A percentile compares a stretch with the other conserved stretches of the same genome.
phyloP scores from a whole-genome alignment of 2,113 vertebrate genomes.

The Rhombomys opimus region DNA sequence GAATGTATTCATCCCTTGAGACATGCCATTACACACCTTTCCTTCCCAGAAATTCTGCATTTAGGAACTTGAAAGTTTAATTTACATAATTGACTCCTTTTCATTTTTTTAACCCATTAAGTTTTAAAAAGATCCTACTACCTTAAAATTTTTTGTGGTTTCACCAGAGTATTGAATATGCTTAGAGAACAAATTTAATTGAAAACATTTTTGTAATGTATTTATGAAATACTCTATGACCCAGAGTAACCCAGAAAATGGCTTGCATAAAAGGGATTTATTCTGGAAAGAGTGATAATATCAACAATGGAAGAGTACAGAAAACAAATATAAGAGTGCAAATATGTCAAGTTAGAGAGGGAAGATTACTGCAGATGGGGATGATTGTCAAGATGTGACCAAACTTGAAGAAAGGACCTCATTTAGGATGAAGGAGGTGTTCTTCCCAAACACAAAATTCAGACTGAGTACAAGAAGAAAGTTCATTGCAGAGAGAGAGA shows the following conservation, averaged over 20 bases:
- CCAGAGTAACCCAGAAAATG: constrained; percentile 28
- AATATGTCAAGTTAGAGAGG: not conserved
- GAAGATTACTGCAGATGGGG: not conserved
- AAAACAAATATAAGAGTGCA: not conserved
- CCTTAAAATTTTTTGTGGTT: not conserved
- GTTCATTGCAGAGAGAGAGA: not conserved
- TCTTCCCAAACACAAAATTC: constrained; percentile 10
- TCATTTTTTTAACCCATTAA: constrained; percentile 12
- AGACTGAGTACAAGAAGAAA: constrained; percentile 13
- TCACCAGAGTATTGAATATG: constrained; percentile 64
- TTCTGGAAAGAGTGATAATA: not conserved
- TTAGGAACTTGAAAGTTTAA: constrained; percentile 71
- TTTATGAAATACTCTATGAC: constrained; percentile 27
- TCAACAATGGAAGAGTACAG: not conserved
- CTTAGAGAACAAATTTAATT: constrained; percentile 49
- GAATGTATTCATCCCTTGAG: constrained; percentile 81
- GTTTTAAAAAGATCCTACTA: constrained; percentile 44
- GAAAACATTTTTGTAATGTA: constrained; percentile 32
- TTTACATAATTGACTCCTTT: constrained; percentile 68
- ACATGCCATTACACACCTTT: constrained; percentile 76
- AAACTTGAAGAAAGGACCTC: not conserved
- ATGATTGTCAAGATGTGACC: not conserved
- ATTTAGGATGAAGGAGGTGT: not conserved
- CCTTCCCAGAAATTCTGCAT: constrained; percentile 77
- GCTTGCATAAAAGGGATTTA: not conserved